These are phyloP conservation scores for Drosophila nikananu DNA, from an alignment of 1,140 invertebrate species.

Conservation along the genomic window DNA sequence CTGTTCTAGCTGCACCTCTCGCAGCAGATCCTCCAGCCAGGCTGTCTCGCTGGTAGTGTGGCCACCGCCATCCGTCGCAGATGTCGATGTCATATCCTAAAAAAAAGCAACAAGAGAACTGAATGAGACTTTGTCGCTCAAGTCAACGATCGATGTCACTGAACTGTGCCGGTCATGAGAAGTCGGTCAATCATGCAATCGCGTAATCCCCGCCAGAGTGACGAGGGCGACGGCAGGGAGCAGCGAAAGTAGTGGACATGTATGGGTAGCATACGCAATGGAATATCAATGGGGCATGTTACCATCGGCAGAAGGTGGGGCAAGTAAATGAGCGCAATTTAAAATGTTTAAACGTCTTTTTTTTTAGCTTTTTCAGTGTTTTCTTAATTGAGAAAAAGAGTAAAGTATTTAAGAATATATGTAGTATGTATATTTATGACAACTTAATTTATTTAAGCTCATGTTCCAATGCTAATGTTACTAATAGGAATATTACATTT, in stretches of 20 bases:
- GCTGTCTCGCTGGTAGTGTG: conserved; percentile 86
- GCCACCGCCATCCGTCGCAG: conserved; percentile 40
- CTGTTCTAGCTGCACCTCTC: conserved; percentile 96
- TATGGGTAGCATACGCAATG: conserved; percentile 22
- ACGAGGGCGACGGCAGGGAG: conserved; percentile 4
- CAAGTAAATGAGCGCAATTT: neutral
- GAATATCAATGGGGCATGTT: conserved; percentile 12
- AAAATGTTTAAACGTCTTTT: neutral
- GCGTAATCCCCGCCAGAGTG: conserved; percentile 17
- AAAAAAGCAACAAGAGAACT: neutral
- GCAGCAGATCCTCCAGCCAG: conserved; percentile 93
- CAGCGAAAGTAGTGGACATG: conserved; percentile 16
- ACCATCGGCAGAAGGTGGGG: conserved; percentile 1
- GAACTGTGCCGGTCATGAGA: conserved; percentile 11
- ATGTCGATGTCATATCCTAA: conserved; percentile 53
- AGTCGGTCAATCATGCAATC: conserved; percentile 17
- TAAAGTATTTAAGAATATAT: neutral
- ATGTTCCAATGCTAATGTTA: too few relatives aligned
- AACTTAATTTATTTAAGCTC: neutral
- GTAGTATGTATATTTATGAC: neutral
- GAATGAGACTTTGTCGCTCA: too few relatives aligned
- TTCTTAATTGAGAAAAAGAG: neutral
- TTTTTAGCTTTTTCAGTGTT: neutral
- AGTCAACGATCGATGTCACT: conserved; percentile 19
- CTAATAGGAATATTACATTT: too few relatives aligned